Conservation (phyloP, 2,113 vertebrate species). For the Campylomormyrus numenius region DNA sequence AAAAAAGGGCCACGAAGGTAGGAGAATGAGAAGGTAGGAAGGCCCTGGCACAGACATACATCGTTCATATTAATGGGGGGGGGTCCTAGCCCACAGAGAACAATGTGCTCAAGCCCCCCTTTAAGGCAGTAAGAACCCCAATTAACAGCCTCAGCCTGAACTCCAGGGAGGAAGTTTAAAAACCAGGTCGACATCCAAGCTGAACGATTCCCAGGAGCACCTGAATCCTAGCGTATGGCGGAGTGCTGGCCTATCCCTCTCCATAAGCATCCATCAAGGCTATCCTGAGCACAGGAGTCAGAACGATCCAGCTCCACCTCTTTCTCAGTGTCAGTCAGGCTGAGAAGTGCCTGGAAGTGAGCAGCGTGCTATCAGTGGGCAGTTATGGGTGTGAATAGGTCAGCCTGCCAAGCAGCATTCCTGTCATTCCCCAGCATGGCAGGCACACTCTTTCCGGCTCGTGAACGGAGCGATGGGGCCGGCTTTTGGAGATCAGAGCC, state of each 20-base stretch:
- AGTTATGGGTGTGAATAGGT: neutral
- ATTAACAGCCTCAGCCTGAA: neutral
- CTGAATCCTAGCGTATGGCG: neutral
- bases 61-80: neutral
- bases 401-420: neutral
- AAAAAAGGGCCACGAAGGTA: neutral
- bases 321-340: neutral
- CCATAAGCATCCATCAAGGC: neutral
- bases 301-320: neutral
- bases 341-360: neutral
- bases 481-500: neutral
- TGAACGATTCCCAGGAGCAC: neutral
- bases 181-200: neutral
- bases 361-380: neutral
- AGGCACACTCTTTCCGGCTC: neutral
- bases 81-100: neutral
- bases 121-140: neutral
- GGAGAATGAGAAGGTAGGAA: neutral
- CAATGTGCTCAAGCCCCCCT: neutral
- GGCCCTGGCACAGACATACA: neutral
- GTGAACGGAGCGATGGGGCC: neutral
- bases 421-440: neutral
- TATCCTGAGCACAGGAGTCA: neutral
- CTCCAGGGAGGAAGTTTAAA: neutral
- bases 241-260: neutral